Evolutionary conservation across 2,113 vertebrate genomes (phyloP).

Genomic region (Physeter macrocephalus): DNA sequence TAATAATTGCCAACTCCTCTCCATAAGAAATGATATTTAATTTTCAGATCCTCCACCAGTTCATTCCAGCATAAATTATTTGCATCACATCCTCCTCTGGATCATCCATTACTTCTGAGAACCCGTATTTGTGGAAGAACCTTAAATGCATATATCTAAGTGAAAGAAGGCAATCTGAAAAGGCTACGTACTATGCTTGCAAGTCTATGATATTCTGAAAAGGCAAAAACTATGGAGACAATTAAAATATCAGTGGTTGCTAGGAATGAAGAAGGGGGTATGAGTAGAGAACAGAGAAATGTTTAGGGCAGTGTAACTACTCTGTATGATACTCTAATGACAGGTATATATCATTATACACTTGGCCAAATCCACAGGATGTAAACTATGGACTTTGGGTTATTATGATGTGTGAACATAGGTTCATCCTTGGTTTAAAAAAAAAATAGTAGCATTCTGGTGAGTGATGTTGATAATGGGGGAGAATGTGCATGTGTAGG

Average conservation of each 20-base stretch:
- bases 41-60: neutral
- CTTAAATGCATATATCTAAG: too few species aligned
- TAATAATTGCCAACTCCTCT: neutral
- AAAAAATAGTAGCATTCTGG: neutral
- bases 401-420: neutral
- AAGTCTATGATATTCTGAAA: fast-evolving
- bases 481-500: fast-evolving
- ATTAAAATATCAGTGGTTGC: neutral
- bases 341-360: neutral
- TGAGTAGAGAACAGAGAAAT: too few species aligned
- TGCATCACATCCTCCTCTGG: neutral
- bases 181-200: neutral
- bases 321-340: neutral
- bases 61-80: too few species aligned
- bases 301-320: too few species aligned
- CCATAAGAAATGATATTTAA: neutral
- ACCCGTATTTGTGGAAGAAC: neutral
- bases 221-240: too few species aligned
- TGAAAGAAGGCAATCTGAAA: too few species aligned
- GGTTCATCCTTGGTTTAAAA: neutral
- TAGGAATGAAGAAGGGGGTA: fast-evolving
- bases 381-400: too few species aligned
- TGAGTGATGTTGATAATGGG: neutral
- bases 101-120: too few species aligned
- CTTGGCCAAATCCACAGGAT: neutral